phyloP scores from a whole-genome alignment of 2,888 invertebrate species.

The Augiades crinisus region DNA sequence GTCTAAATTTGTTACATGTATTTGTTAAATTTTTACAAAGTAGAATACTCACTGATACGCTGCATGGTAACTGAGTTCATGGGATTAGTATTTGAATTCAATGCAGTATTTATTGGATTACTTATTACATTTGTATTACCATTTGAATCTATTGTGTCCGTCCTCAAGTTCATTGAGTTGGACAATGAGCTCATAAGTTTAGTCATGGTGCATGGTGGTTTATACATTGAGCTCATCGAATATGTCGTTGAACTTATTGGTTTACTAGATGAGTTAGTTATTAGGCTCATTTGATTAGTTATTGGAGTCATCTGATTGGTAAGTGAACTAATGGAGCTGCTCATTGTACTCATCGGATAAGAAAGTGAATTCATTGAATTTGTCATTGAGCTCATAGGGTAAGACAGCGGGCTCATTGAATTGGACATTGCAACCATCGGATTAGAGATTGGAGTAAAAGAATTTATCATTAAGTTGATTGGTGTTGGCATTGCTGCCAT shows the following conservation, averaged over 20 bases:
- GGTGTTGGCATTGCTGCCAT: not conserved
- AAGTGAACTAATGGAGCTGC: not conserved
- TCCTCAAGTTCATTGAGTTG: not conserved
- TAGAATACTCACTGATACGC: too few relatives aligned
- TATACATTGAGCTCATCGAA: not conserved
- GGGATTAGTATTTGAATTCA: not conserved
- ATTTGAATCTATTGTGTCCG: not conserved
- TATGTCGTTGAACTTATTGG: not conserved
- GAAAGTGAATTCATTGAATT: not conserved
- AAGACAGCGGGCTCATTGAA: not conserved
- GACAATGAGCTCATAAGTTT: conserved; percentile 1
- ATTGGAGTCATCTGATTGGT: not conserved
- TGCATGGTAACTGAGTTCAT: too few relatives aligned
- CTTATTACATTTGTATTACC: too few relatives aligned
- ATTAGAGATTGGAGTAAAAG: not conserved
- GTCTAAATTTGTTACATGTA: too few relatives aligned
- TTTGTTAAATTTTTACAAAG: too few relatives aligned
- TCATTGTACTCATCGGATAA: not conserved
- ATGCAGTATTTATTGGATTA: not conserved
- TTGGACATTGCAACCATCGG: not conserved
- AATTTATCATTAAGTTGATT: not conserved
- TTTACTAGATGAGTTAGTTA: not conserved
- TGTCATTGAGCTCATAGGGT: conserved; percentile 5
- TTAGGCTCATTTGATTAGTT: not conserved
- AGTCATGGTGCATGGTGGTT: not conserved